Evolutionary conservation across 1,140 invertebrate species (phyloP), one percentile per base, ranked within the genome.

Genomic region (Cydia splendana): DNA sequence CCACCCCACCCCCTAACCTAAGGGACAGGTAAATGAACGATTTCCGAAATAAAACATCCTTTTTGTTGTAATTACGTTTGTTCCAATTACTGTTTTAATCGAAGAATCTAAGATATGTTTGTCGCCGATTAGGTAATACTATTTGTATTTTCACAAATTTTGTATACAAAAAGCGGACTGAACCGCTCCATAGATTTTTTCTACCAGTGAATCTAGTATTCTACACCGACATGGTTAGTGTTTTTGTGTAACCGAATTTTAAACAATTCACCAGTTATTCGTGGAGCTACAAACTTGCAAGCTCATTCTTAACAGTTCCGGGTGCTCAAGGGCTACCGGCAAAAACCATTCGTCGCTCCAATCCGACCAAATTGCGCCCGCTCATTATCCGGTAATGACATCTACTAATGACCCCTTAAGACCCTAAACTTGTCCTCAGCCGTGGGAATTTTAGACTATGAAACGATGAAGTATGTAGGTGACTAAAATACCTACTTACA

Each of bases 341-440:
- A 71, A 71, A 71, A 71, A 71, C 28, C 4, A 13, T 30, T 71
- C 34, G 67, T 38, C 15, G 9, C 4, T 69, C 30, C 13, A 69
- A 30, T 69, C n/a, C 28, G n/a, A 9, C 4, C 34, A 42, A 71
- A 71, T 71, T 71, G 34, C 30, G 34, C 28, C 28, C 15, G 67
- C 67, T 71, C 34, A 20, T 71, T 71, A 71, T 71, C 38, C 15
- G 67, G 45, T 38, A 42, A 71, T 71, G 13, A 71, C 34, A 30
- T 38, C 30, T 13, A 18, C 67, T 71, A 71, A 71, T 45, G 67
- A 71, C 67, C 67, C 28, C 38, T 71, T 42, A 18, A 42, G 67
- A 71, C 34, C 67, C 67, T 71, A 71, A 71, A 71, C 67, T 42
- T 42, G 67, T 38, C n/a, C 67, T 42, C 34, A 20, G 20, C 20